Evolutionary conservation across 2,797 vertebrate genomes (phyloP).

Genomic region (Parotocinclus haroldoi): DNA sequence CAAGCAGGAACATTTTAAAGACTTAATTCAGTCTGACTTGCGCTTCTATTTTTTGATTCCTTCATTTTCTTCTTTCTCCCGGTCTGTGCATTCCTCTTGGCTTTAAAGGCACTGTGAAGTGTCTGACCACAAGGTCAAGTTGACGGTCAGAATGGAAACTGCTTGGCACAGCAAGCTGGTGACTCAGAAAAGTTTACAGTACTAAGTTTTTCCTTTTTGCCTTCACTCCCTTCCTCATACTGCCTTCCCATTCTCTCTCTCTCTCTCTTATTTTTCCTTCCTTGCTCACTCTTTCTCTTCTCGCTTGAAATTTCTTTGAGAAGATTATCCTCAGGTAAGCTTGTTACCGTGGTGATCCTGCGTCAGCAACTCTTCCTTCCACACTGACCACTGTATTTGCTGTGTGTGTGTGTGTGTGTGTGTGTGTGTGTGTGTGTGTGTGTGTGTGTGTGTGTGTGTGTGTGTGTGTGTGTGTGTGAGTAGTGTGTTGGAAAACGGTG

Average conservation of each 20-base stretch:
- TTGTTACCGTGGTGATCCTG: constrained; percentile 75
- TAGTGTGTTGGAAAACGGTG: not conserved
- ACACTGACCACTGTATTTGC: constrained; percentile 71
- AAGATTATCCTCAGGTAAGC: constrained; percentile 81
- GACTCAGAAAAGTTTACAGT: constrained; percentile 69
- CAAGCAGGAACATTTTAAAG: not conserved
- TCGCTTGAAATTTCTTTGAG: constrained; percentile 78
- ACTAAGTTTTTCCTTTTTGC: constrained; percentile 66
- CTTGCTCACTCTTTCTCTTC: constrained; percentile 51
- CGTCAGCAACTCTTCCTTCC: constrained; percentile 73
- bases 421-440: constrained; percentile 29
- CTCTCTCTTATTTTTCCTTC: constrained; percentile 37
- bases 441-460: constrained; percentile 22
- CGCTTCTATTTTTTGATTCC: constrained; percentile 4
- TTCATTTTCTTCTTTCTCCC: constrained; percentile 5
- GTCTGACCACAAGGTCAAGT: constrained; percentile 69
- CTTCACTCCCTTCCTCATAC: constrained; percentile 20
- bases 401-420: too few relatives aligned
- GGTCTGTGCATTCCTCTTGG: constrained; percentile 31
- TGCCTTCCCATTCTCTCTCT: constrained; percentile 35
- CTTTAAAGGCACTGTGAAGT: constrained; percentile 60
- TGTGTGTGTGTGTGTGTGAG: constrained; percentile 36
- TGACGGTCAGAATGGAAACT: constrained; percentile 68
- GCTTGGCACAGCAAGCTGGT: constrained; percentile 72
- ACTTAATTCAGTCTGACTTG: not conserved